These are phyloP conservation scores for Empis livida DNA, from an alignment of 2,888 invertebrate genomes.

Conservation along the genomic window DNA sequence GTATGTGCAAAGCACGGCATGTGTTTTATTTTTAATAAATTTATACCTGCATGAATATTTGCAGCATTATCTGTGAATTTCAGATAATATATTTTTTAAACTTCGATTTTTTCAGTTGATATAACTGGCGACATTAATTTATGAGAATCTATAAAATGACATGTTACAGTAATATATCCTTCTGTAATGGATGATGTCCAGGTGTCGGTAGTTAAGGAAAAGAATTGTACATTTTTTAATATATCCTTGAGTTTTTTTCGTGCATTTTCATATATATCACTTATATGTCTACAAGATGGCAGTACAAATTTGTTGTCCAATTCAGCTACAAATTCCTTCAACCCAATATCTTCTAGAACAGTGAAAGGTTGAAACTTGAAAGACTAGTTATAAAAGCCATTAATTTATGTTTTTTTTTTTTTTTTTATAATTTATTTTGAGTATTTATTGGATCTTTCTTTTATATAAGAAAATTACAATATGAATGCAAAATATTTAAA, in stretches of 20 bases:
- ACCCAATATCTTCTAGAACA: background rate
- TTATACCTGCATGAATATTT: background rate
- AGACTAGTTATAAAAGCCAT: background rate
- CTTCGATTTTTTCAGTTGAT: background rate
- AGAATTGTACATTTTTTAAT: background rate
- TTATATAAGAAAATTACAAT: too few species aligned
- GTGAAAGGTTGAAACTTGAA: background rate
- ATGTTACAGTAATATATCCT: background rate
- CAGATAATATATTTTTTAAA: too few species aligned
- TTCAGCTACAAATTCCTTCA: background rate
- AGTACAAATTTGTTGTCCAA: background rate
- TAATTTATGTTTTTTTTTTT: too few species aligned
- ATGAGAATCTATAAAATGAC: background rate
- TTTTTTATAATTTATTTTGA: too few species aligned
- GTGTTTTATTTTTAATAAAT: background rate
- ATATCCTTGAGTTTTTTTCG: background rate
- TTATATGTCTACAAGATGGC: background rate
- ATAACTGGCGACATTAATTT: background rate
- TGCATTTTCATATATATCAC: background rate
- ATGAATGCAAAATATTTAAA: too few species aligned
- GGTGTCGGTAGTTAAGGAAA: background rate
- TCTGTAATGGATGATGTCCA: background rate
- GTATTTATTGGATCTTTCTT: too few species aligned
- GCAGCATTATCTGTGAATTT: constrained; percentile 2
- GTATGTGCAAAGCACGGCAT: background rate